These are phyloP conservation scores for Amia ocellicauda DNA, from an alignment of 2,113 vertebrate species.

Conservation along the genomic window DNA sequence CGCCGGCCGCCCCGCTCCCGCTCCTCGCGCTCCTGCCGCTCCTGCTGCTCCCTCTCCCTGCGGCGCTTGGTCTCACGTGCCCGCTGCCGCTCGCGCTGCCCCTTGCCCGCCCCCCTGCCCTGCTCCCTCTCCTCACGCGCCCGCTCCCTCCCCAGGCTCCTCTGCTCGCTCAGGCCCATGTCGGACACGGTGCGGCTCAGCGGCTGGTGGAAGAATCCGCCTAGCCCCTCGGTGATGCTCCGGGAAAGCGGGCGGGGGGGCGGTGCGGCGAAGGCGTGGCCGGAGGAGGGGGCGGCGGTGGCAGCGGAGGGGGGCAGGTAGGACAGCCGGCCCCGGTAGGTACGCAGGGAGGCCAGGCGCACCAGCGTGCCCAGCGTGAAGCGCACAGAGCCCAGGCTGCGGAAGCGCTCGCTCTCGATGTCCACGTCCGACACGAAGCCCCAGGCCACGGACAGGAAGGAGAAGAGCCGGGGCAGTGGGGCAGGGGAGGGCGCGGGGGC, in stretches of 20 bases:
- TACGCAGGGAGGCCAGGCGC: conserved; percentile 77
- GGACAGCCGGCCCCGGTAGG: conserved; percentile 83
- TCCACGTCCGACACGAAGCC: conserved; percentile 90
- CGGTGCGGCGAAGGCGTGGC: conserved; percentile 50
- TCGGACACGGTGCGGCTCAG: conserved; percentile 85
- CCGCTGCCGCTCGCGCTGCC: conserved; percentile 55
- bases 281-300: conserved; percentile 39
- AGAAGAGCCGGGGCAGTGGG: conserved; percentile 67
- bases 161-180: conserved; percentile 75
- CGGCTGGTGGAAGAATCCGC: conserved; percentile 63
- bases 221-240: conserved; percentile 69
- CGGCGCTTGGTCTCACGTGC: conserved; percentile 52
- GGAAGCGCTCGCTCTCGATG: conserved; percentile 85
- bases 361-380: conserved; percentile 83
- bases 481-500: conserved; percentile 56
- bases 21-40: conserved; percentile 48
- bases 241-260: conserved; percentile 67
- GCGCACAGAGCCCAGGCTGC: conserved; percentile 78
- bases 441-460: conserved; percentile 88
- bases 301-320: conserved; percentile 75
- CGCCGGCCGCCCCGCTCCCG: conserved; percentile 32
- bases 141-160: conserved; percentile 62
- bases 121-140: conserved; percentile 59
- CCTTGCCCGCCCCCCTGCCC: conserved; percentile 47
- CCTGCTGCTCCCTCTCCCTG: conserved; percentile 51